A percentile compares a stretch with the other conserved stretches of the same genome.
These are phyloP conservation scores for Morpho helenor DNA, from an alignment of 2,888 invertebrate genomes.

Conservation along the genomic window DNA sequence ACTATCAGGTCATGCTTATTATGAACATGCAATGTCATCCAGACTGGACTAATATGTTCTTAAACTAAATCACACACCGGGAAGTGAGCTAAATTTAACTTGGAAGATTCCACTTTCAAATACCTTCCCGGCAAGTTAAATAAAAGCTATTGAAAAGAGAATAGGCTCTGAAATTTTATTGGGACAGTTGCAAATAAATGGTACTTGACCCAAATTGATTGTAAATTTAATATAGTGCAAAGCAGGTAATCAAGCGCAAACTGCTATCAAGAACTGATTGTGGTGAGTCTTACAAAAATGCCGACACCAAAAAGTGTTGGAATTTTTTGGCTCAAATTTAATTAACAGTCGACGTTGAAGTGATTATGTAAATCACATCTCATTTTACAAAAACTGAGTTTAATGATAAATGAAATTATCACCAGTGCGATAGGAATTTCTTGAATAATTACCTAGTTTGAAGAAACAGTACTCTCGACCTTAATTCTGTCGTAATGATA, in stretches of 20 bases:
- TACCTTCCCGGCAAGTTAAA: too few species aligned
- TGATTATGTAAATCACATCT: constrained; percentile 30
- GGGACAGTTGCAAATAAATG: too few species aligned
- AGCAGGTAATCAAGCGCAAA: background rate
- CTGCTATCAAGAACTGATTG: constrained; percentile 15
- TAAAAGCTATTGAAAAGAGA: too few species aligned
- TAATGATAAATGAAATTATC: constrained; percentile 28
- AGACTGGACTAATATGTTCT: too few species aligned
- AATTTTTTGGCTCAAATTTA: constrained; percentile 18
- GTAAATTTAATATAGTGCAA: too few species aligned
- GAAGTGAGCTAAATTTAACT: too few species aligned
- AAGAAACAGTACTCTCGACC: constrained; percentile 18
- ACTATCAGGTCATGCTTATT: too few species aligned
- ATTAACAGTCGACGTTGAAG: constrained; percentile 24
- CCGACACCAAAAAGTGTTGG: background rate
- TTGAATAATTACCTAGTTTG: constrained; percentile 23
- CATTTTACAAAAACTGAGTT: constrained; percentile 30
- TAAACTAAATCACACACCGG: too few species aligned
- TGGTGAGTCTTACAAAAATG: constrained; percentile 5
- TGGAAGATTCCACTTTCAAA: too few species aligned
- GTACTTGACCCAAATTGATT: too few species aligned
- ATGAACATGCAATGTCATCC: too few species aligned
- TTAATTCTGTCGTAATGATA: constrained; percentile 23
- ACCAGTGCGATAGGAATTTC: constrained; percentile 25
- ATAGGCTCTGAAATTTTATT: too few species aligned